Evolutionary conservation across 1,140 invertebrate genomes (phyloP).

Genomic region (Ylistrum balloti): DNA sequence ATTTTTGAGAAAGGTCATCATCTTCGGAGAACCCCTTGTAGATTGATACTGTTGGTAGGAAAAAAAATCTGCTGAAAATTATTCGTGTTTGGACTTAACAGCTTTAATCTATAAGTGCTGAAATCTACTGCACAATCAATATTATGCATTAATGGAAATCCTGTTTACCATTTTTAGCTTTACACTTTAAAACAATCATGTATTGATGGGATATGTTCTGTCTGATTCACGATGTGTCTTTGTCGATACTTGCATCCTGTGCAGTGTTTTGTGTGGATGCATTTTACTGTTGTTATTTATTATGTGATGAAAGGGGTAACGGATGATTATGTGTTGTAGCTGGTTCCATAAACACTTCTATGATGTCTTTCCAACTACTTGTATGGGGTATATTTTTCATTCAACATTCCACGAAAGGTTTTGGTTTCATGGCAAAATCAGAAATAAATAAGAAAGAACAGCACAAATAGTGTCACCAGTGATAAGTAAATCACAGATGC

Average conservation of each 20-base stretch:
- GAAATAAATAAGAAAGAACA: not conserved
- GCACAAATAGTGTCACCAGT: too few relatives aligned
- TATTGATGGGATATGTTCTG: not conserved
- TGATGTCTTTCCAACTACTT: not conserved
- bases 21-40: too few relatives aligned
- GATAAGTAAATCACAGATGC: not conserved
- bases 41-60: too few relatives aligned
- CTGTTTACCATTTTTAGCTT: not conserved
- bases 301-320: not conserved
- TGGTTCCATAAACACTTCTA: not conserved
- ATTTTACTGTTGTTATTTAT: not conserved
- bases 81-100: too few relatives aligned
- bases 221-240: not conserved
- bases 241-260: not conserved
- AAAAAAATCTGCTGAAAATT: too few relatives aligned
- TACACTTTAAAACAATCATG: not conserved
- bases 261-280: not conserved
- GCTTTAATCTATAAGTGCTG: not conserved
- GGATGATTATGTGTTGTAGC: too few relatives aligned
- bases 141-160: not conserved
- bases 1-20: too few relatives aligned
- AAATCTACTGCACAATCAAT: not conserved
- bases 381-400: not conserved
- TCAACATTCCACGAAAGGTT: too few relatives aligned
- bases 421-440: not conserved